Evolutionary conservation across 2,113 vertebrate genomes (phyloP).

Genomic region (Typhlomys cinereus): DNA sequence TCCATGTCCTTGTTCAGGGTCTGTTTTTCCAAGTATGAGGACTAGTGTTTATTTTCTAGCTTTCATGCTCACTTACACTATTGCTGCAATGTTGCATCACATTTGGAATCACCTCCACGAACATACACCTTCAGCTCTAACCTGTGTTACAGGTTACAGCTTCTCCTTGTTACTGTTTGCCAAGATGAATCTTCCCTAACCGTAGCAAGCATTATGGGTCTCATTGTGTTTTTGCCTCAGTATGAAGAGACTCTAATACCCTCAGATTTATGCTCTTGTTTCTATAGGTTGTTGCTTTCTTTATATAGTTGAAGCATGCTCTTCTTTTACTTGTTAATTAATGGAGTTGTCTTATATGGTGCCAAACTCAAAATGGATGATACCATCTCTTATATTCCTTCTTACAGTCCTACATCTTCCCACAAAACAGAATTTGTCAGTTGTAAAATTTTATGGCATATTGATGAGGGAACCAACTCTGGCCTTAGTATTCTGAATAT

Average conservation of each 20-base stretch:
- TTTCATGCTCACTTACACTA: conserved; percentile 26
- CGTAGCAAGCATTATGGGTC: neutral
- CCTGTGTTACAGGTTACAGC: neutral
- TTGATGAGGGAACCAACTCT: neutral
- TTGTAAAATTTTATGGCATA: neutral
- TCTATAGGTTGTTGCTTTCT: neutral
- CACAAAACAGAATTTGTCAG: neutral
- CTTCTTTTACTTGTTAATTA: conserved; percentile 20
- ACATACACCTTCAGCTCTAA: neutral
- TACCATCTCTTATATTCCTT: neutral
- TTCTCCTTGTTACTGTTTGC: neutral
- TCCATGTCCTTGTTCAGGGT: conserved; percentile 13
- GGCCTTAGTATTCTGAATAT: neutral
- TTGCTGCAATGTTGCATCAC: neutral
- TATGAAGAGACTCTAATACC: neutral
- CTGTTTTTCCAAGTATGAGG: neutral
- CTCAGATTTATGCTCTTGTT: neutral
- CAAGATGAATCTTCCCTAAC: neutral
- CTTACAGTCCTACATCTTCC: neutral
- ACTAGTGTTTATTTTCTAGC: neutral
- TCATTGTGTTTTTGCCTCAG: neutral
- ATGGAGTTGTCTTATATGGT: neutral
- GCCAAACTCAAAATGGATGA: neutral
- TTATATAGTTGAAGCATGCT: neutral
- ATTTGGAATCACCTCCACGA: neutral